These are phyloP conservation scores for Lasaia peninsularis DNA, from an alignment of 1,140 invertebrate genomes.

Conservation along the genomic window DNA sequence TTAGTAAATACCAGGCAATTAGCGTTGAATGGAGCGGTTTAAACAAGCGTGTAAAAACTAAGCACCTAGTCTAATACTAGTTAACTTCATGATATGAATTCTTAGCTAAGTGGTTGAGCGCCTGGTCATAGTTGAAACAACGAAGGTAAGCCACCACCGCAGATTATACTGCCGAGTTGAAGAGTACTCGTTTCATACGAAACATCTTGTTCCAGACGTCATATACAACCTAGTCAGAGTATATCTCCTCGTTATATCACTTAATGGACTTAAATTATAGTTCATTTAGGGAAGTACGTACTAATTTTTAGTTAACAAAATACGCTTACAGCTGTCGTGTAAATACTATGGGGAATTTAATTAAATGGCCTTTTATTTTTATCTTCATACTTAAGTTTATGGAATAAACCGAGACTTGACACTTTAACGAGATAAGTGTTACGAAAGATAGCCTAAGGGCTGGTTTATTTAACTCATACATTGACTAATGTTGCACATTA, in stretches of 20 bases:
- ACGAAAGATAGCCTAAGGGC: too few relatives aligned
- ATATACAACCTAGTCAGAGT: constrained; percentile 32
- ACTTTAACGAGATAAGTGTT: too few relatives aligned
- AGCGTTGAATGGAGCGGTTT: constrained; percentile 16
- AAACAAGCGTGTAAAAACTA: constrained; percentile 32
- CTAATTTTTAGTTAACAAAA: constrained; percentile 22
- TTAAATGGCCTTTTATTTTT: background rate
- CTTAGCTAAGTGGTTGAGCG: constrained; percentile 37
- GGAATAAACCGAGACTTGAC: background rate
- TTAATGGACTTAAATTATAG: constrained; percentile 41
- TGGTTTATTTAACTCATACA: too few relatives aligned
- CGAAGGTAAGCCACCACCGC: constrained; percentile 1
- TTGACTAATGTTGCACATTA: too few relatives aligned
- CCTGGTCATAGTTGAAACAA: constrained; percentile 37
- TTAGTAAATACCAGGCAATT: constrained; percentile 19
- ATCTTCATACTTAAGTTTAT: background rate
- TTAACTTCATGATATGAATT: constrained; percentile 40
- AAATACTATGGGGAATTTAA: constrained; percentile 12
- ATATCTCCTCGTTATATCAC: constrained; percentile 33
- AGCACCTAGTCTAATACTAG: constrained; percentile 32
- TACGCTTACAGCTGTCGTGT: constrained; percentile 13
- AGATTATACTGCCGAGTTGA: constrained; percentile 25
- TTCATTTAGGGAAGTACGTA: constrained; percentile 32
- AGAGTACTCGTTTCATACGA: constrained; percentile 20
- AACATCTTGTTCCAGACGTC: constrained; percentile 11